phyloP scores from a whole-genome alignment of 1,140 invertebrate genomes.

The Cepaea nemoralis region DNA sequence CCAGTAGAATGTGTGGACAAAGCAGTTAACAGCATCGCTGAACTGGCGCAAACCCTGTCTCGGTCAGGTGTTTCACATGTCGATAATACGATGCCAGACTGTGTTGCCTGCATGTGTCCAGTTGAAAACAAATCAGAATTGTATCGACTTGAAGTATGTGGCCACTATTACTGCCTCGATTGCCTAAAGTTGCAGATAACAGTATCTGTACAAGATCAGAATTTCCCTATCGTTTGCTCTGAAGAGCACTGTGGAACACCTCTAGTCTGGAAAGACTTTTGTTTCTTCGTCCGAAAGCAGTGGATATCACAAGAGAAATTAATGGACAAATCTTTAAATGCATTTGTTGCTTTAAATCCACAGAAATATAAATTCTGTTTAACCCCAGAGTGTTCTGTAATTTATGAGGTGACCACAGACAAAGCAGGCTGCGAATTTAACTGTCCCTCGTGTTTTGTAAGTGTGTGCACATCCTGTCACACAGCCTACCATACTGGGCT shows the following conservation, averaged over 20 bases:
- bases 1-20: conserved; percentile 48
- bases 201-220: conserved; percentile 37
- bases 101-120: conserved; percentile 58
- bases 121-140: conserved; percentile 51
- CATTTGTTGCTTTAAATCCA: conserved; percentile 47
- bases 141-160: conserved; percentile 61
- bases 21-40: conserved; percentile 35
- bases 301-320: conserved; percentile 38
- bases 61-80: no score
- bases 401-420: conserved; percentile 50
- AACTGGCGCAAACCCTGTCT: conserved; percentile 14
- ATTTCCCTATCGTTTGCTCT: conserved; percentile 56
- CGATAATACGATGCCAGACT: conserved; percentile 48
- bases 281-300: conserved; percentile 30
- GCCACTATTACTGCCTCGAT: conserved; percentile 62
- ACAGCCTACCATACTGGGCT: conserved; percentile 56
- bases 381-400: conserved; percentile 59
- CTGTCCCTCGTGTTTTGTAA: conserved; percentile 51
- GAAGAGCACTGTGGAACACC: conserved; percentile 49
- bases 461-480: conserved; percentile 56
- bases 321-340: conserved; percentile 41
- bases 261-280: conserved; percentile 52
- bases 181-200: conserved; percentile 54
- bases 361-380: conserved; percentile 53
- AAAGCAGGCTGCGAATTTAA: conserved; percentile 44